A percentile compares a stretch with the other conserved stretches of the same genome.
Evolutionary conservation across 2,888 invertebrate species (phyloP).

Genomic region (Achlya flavicornis): DNA sequence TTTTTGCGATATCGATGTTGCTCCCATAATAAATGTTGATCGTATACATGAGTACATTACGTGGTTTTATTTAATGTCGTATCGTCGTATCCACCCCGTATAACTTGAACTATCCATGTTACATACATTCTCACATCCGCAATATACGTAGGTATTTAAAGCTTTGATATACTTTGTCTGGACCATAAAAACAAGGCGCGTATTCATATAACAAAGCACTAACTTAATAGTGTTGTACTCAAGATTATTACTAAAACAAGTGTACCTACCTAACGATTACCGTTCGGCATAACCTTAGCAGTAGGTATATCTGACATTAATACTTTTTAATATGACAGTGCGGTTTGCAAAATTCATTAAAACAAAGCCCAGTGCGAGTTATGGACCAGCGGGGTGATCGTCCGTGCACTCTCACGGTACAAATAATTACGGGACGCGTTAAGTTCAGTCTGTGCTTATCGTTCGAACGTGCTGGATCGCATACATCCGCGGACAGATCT

Average conservation of each 20-base stretch:
- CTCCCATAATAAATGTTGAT: too few species aligned
- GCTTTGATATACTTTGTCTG: neutral
- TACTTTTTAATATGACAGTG: conserved; percentile 11
- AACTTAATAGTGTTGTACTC: conserved; percentile 1
- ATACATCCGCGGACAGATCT: neutral
- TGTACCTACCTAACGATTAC: too few species aligned
- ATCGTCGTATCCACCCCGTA: too few species aligned
- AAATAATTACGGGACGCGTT: conserved; percentile 58
- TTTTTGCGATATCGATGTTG: too few species aligned
- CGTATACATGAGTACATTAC: too few species aligned
- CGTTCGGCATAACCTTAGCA: neutral
- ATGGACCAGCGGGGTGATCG: conserved; percentile 67
- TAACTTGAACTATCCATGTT: too few species aligned
- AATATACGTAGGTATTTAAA: neutral
- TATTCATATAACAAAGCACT: neutral
- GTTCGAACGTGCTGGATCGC: neutral
- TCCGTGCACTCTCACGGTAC: conserved; percentile 69
- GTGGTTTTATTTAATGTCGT: too few species aligned
- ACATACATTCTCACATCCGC: neutral
- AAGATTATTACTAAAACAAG: neutral
- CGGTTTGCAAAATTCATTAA: conserved; percentile 55
- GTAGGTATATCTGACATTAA: neutral
- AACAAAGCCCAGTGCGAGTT: conserved; percentile 55
- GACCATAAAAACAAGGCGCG: neutral
- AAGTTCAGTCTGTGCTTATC: conserved; percentile 19